Base-by-base conservation (phyloP, 2,113 vertebrate species). In the Pantherophis guttatus region DNA sequence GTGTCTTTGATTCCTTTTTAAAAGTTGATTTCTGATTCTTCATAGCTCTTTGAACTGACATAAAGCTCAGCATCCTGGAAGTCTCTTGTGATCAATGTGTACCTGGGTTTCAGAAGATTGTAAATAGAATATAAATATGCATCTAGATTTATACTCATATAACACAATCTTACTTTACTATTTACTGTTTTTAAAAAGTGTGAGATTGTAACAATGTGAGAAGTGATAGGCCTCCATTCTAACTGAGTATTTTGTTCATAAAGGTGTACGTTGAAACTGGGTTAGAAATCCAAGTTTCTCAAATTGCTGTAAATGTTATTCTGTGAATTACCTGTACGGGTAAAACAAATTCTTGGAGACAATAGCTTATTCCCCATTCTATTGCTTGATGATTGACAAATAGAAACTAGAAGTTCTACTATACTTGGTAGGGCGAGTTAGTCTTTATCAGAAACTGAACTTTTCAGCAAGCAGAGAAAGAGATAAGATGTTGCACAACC, bases 341-440 rank as follows among this genome's bases (percentile, higher is more conserved):
- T 70, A 44, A 26, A 44, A 33, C 29, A 23, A 53, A 54, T 92
- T 26, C 87, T 91, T 95, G 93, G 86, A 89, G 58, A 48, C 23
- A 92, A 54, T 93, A 91, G 90, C 24, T 3, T 58, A 19, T 24
- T 88, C 23, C 13, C 53, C 13, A 70, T 54, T 94, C 29, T 88
- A 93, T 55, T 92, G 0, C 81, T 90, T 29, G 91, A 52, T n/a
- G 57, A 48, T 85, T 29, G 26, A 15, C 93, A 94, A 96, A 94
- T 29, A 93, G 19, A 94, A 91, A 91, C 29, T 19, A 90, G 85
- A 17, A 92, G 87, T 52, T 88, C 50, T 58, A 87, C 0, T 2
- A 54, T 23, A 50, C 26, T 70, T 89, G 8, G 33, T 92, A 95
- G 70, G 86, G 70, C 93, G 55, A 44, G 94, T 54, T 15, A 94